Base-by-base conservation (phyloP, 1,140 invertebrate species). In the Eriocheir sinensis region DNA sequence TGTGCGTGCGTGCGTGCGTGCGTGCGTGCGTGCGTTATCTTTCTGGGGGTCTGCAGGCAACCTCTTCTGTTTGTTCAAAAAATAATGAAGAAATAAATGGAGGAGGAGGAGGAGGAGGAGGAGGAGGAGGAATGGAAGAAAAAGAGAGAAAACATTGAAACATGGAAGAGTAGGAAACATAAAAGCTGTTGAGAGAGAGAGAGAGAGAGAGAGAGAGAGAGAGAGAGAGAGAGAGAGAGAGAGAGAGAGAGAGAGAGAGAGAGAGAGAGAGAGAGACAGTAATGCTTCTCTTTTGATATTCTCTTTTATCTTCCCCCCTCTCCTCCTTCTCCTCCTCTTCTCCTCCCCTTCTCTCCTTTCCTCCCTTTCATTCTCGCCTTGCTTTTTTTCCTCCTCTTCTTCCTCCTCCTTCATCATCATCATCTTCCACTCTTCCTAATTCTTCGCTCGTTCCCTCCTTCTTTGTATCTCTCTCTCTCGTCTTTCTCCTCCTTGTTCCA, bases 191-290 rank as follows among this genome's bases (percentile, higher is more conserved):
- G 44, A 48, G 44, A 48, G 44, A 48, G 44, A 48, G 44, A 48
- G 44, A 48, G 44, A 48, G 44, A 48, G 44, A 53, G 48, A 53
- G 48, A 53, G 48, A 53, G 48, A 53, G 48, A 53, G 48, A 53
- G 48, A 53, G 32, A 86, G 27, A 86, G 83, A 86, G 34, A 86
- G 83, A 86, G 83, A 27, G 27, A 86, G 36, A 40, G 30, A 32
- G 30, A 36, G 30, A 36, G 83, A 86, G 36, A 86, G 60, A 72
- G 60, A 72, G 12, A 72, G 60, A 72, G n/a, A 72, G 60, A 72
- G n/a, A 72, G n/a, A 72, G 12, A 72, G 36, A 83, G 81, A 83
- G 36, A 83, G 36, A 32, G 2, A 3, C 9, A 40, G 6, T 36
- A 36, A 21, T 21, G 36, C 83, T 53, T 40, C 83, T 86, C 34